A percentile compares a stretch with the other conserved stretches of the same genome.
Evolutionary conservation across 1,140 invertebrate species (phyloP).

Genomic region (Homarus americanus): DNA sequence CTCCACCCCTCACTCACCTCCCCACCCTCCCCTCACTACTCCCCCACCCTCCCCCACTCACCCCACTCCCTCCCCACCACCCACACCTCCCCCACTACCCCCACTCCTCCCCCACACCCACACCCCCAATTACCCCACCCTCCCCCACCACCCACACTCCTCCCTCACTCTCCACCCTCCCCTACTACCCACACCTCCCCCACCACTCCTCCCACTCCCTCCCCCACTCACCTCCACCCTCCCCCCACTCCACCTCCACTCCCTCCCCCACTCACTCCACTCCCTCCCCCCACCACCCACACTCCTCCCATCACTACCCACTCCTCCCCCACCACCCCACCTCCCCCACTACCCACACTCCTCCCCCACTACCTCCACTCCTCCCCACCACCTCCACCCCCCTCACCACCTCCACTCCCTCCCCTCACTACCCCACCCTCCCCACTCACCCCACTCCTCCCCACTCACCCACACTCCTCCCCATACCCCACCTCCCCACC

Average conservation of each 20-base stretch:
- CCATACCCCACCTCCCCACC: background rate
- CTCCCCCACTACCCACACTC: background rate
- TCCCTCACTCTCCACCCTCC: background rate
- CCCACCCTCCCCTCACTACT: background rate
- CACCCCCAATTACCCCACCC: background rate
- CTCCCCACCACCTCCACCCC: background rate
- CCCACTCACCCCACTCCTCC: background rate
- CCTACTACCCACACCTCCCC: background rate
- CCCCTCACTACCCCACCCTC: too few relatives aligned
- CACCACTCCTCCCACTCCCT: background rate
- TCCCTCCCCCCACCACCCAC: background rate
- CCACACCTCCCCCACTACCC: background rate
- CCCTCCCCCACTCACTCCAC: background rate
- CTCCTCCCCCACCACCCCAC: background rate
- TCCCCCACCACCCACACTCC: background rate
- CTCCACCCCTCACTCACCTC: background rate
- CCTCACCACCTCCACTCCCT: background rate
- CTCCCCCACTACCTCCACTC: background rate
- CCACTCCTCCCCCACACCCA: background rate
- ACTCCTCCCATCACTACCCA: background rate
- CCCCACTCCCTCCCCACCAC: background rate
- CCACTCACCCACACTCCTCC: background rate
- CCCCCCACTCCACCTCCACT: too few relatives aligned
- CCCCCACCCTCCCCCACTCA: background rate
- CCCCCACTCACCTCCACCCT: background rate